A percentile compares a stretch with the other conserved stretches of the same genome.
Conservation (phyloP, 2,797 vertebrate genomes). For the Ctenopoma multispine region DNA sequence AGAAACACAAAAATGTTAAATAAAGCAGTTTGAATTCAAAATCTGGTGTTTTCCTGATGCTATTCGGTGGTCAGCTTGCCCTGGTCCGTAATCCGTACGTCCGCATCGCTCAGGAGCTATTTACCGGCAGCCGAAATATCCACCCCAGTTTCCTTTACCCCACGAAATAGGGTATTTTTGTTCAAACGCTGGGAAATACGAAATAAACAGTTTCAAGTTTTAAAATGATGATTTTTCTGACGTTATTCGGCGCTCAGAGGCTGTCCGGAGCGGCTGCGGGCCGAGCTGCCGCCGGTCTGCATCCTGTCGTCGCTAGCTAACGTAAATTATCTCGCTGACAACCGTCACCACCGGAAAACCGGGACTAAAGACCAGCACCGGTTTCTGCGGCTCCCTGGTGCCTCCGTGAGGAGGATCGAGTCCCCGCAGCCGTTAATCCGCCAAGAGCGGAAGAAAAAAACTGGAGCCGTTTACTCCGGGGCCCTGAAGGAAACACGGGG, state of each 20-base stretch:
- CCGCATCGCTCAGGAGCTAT: slow-evolving; percentile 69
- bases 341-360: slow-evolving; percentile 3
- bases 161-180: too few species aligned
- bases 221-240: background rate
- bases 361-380: background rate
- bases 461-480: background rate
- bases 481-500: slow-evolving; percentile 6
- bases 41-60: background rate
- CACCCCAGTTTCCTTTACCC: too few species aligned
- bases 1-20: background rate
- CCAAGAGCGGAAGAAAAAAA: background rate
- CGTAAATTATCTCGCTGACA: slow-evolving; percentile 1
- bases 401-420: background rate
- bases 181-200: too few species aligned
- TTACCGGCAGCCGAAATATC: background rate
- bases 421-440: slow-evolving; percentile 43
- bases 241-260: background rate
- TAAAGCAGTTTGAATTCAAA: background rate
- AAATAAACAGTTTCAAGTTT: background rate
- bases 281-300: slow-evolving; percentile 9
- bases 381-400: slow-evolving; percentile 22
- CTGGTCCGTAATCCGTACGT: slow-evolving; percentile 84
- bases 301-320: background rate
- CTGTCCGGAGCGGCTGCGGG: background rate
- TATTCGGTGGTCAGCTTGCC: slow-evolving; percentile 85